These are phyloP conservation scores for Agriopis marginaria DNA, from an alignment of 2,888 invertebrate genomes.

Conservation along the genomic window DNA sequence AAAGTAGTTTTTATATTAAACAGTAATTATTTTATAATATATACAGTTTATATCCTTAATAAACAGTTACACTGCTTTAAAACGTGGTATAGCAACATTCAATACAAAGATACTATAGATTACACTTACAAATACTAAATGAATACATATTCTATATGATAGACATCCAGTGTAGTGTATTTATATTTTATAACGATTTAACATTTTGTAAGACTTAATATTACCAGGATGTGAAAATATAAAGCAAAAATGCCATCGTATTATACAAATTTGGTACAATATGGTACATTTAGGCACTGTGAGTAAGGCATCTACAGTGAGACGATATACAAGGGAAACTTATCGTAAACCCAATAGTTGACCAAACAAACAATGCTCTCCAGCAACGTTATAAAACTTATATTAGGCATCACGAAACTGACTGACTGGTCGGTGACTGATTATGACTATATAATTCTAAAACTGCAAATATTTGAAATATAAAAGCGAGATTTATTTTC, in stretches of 20 bases:
- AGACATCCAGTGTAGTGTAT: conserved; percentile 46
- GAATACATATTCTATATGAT: conserved; percentile 46
- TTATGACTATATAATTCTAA: no score
- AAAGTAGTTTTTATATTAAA: conserved; percentile 52
- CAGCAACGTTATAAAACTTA: neutral
- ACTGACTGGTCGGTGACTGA: no score
- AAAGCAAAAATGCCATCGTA: conserved; percentile 77
- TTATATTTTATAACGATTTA: conserved; percentile 61
- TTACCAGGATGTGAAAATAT: conserved; percentile 74
- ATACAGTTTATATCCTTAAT: conserved; percentile 32
- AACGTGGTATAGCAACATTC: conserved; percentile 53
- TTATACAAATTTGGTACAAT: conserved; percentile 83
- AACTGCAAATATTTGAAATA: no score
- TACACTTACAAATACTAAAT: conserved; percentile 43
- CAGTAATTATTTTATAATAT: conserved; percentile 40
- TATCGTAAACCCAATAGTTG: conserved; percentile 37
- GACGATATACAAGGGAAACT: conserved; percentile 79
- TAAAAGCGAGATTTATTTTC: no score
- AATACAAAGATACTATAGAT: conserved; percentile 41
- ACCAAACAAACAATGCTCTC: neutral
- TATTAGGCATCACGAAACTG: neutral
- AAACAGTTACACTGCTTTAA: conserved; percentile 53
- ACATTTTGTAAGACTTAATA: conserved; percentile 70
- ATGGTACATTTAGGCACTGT: conserved; percentile 91
- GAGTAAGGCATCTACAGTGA: conserved; percentile 95